Evolutionary conservation across 1,140 invertebrate species (phyloP), one percentile per base, ranked within the genome.

Genomic region (Heliothis virescens): DNA sequence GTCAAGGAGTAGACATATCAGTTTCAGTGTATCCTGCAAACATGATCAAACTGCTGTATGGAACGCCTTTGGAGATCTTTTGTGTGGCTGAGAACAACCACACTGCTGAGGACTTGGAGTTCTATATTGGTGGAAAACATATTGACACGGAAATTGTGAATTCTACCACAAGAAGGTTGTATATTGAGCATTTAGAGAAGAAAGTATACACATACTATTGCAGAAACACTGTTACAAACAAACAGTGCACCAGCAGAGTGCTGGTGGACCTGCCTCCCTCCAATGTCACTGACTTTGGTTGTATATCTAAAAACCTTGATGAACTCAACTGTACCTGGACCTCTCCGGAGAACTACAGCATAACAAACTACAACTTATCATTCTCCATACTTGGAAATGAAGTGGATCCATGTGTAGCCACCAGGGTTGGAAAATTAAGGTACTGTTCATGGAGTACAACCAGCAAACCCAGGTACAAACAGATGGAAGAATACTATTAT

Each of bases 291-390:
- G 95, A 97, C 85, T 97, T 97, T 80, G 91, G 87, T 9, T 97
- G 97, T 83, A 88, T 96, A 16, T 96, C 96, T n/a, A 88, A 95
- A 50, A 97, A 97, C 88, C 96, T 96, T 95, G 95, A 97, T 71
- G 96, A 95, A 79, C 87, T 97, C 41, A 96, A 93, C 2, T 97
- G 97, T 84, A 94, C 95, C 10, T 97, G 97, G 96, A 95, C 90
- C 1, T 93, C 94, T 47, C 92, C 94, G 2, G 82, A 92, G 1
- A 96, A 95, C 85, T 94, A 89, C 79, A 93, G 96, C 82, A 89
- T 96, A 69, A 96, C 96, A 11, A 94, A 90, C 26, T 96, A 96
- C 83, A 91, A 88, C 3, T 82, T 97, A n/a, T 92, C 91, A 34
- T 97, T 95, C 79, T 89, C 91, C 72, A 85, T 96, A 63, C 90